A percentile compares a stretch with the other conserved stretches of the same genome.
Evolutionary conservation across 2,113 vertebrate genomes (phyloP).

Genomic region (Aix galericulata): DNA sequence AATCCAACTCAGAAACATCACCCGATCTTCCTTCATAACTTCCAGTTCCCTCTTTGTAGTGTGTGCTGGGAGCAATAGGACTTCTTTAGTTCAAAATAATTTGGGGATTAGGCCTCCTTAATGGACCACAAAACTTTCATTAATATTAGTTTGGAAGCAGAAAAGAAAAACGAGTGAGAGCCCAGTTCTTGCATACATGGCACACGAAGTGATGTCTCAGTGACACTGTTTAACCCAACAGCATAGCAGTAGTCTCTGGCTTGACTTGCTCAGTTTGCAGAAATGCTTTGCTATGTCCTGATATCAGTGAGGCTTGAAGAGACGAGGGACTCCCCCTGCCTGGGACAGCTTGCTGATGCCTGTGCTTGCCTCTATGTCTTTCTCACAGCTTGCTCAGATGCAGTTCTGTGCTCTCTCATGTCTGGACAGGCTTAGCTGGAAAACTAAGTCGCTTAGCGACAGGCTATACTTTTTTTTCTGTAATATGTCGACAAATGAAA

Average conservation of each 20-base stretch:
- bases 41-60: rapidly evolving
- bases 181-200: rapidly evolving
- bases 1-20: background rate
- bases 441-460: rapidly evolving
- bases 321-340: background rate
- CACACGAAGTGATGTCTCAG: rapidly evolving
- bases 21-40: background rate
- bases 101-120: background rate
- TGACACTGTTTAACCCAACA: rapidly evolving
- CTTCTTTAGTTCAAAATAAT: background rate
- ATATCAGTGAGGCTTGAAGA: background rate
- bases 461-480: rapidly evolving
- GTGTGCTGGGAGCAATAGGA: background rate
- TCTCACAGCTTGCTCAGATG: background rate
- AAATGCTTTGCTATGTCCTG: background rate
- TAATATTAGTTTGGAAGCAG: background rate
- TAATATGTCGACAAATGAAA: rapidly evolving
- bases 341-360: background rate
- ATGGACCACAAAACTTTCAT: background rate
- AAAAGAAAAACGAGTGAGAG: background rate
- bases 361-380: background rate
- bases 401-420: background rate
- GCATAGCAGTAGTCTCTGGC: background rate
- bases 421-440: rapidly evolving
- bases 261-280: background rate